Evolutionary conservation across 30 jellyfish, hydroid and myxozoan genomes (phyloP), one percentile per base, ranked within the genome.

Genomic region (Aurelia sp.): DNA sequence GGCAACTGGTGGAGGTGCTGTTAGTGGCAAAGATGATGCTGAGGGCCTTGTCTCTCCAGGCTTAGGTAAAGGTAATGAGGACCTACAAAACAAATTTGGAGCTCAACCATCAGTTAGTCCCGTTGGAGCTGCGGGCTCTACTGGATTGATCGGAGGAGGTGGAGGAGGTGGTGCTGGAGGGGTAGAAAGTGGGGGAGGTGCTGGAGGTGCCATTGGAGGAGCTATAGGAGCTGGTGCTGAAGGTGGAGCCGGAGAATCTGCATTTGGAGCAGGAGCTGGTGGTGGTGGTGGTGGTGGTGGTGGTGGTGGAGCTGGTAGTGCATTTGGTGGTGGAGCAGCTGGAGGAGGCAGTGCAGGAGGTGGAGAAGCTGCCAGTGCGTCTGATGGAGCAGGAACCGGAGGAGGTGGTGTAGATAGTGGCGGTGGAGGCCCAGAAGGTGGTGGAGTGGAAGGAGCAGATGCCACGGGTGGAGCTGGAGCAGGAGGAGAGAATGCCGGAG

Each of bases 381-480:
- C 30, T 17, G 85, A 74, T 5, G 85, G 53, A 17, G 85, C 13
- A 51, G 53, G 85, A 7, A 27, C 44, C 8, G 50, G 17, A 11
- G 69, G 33, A 4, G 65, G 41, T 4, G 53, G 15, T 57, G 41
- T 38, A 20, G 82, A 62, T 30, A 62, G 7, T 21, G 35, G 21
- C 19, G 77, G 53, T 66, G 77, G 21, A 21, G 77, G 77, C 35
- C 13, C 53, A 8, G 94, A 57, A 15, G 89, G 47, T 16, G 53
- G 50, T n/a, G 77, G 83, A 16, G 67, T 19, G 20, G 67, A 15
- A 17, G 64, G 83, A 53, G 80, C 78, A 18, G 95, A 68, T 16
- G 95, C 72, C 2, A 91, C 59, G 66, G 80, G 82, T 40, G 94
- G 78, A 11, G 66, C 13, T 24, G 97, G 77, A 57, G 88, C 81